Evolutionary conservation across 2,888 invertebrate genomes (phyloP), one percentile per base, ranked within the genome.

Genomic region (Chrysina gloriosa): DNA sequence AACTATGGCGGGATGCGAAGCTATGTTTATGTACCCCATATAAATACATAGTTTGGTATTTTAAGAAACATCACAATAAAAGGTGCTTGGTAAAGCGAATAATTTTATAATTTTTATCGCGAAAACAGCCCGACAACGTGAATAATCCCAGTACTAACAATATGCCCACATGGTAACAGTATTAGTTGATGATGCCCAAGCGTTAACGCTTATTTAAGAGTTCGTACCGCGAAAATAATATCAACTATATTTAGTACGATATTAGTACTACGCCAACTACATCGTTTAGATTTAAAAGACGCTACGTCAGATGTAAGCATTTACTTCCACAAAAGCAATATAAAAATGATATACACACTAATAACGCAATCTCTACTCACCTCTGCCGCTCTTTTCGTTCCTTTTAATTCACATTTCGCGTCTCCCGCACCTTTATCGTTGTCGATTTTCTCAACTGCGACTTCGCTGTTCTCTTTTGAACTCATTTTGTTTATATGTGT

Each of bases 371-470:
- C 54, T 52, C 29, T 42, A 89, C 92, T 91, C 85, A 93, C 93
- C 90, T 93, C 93, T 80, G 93, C 92, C 86, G 93, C 90, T 87
- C 94, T 90, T 87, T 94, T 94, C 83, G 92, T 91, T 85, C 92
- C 93, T 87, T 93, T 93, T 82, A 93, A 86, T 83, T 92, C 92
- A 85, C 91, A 90, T 87, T 93, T 93, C 67, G 90, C 88, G 83
- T 92, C 92, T 70, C 81, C 83, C 75, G 88, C 85, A 82, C 88
- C 88, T 86, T 92, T 92, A 81, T 92, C 92, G 84, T 86, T 88
- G 82, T 92, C 92, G 82, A 89, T 87, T 89, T 93, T 93, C 86
- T 93, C 93, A 77, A 93, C 92, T 79, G 92, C 92, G 85, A 93
- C 92, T 86, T 93, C 92, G 87, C 92, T 93, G 86, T 92, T 92